Conservation (phyloP, 64 coral and sea anemone genomes). For the Cladopsammia gracilis region DNA sequence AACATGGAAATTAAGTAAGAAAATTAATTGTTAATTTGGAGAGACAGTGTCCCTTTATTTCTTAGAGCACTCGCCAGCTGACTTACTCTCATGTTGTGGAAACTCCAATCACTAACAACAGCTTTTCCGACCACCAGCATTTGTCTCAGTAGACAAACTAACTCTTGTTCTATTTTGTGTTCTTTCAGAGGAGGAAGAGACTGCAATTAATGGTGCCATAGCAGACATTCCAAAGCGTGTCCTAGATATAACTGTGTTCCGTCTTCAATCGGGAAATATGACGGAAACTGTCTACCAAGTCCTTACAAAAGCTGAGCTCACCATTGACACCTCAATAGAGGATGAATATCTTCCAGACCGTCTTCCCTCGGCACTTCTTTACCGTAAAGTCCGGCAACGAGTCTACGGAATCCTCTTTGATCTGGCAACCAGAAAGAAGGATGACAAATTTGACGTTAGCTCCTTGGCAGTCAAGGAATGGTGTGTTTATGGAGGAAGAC, state of each 20-base stretch:
- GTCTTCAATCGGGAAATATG: constrained; percentile 91
- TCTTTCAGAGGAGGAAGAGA: constrained; percentile 10
- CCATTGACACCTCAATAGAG: constrained; percentile 82
- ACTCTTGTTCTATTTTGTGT: neutral
- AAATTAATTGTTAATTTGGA: no score
- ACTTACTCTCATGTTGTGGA: no score
- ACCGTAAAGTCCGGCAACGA: constrained; percentile 86
- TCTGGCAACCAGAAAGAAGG: constrained; percentile 81
- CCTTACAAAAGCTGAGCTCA: constrained; percentile 93
- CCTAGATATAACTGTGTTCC: constrained; percentile 72
- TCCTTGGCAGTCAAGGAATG: constrained; percentile 88
- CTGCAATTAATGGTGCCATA: constrained; percentile 66
- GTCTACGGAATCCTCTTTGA: constrained; percentile 97
- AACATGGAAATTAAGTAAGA: no score
- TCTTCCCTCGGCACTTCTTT: constrained; percentile 83
- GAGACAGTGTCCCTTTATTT: no score
- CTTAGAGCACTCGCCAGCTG: no score
- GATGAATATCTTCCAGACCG: constrained; percentile 83
- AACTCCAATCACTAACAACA: no score
- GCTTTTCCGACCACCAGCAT: no score
- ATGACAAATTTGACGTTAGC: constrained; percentile 61
- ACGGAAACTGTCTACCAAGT: constrained; percentile 87
- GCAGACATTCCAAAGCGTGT: constrained; percentile 79
- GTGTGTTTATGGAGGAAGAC: constrained; percentile 94
- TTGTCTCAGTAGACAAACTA: neutral